Evolutionary conservation across 2,888 invertebrate genomes (phyloP).

Genomic region (Ceriagrion tenellum): DNA sequence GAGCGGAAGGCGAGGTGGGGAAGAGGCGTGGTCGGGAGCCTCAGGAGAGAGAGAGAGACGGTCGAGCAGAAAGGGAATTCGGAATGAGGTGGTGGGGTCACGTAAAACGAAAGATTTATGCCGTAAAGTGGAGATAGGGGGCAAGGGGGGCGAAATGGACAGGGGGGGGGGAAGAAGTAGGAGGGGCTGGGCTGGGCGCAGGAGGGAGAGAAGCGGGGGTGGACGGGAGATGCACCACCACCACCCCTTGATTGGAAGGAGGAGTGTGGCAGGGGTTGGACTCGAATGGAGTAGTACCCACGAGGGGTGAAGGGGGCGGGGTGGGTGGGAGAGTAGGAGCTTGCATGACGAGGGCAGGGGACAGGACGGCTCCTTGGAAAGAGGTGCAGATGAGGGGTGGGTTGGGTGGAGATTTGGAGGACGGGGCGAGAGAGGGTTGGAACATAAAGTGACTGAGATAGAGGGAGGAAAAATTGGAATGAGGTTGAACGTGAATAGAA

Average conservation of each 20-base stretch:
- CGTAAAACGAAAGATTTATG: slow-evolving; percentile 56
- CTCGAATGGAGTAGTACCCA: too few relatives aligned
- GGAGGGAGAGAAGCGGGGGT: too few relatives aligned
- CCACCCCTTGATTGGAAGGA: not conserved
- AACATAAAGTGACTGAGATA: not conserved
- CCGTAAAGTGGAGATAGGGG: not conserved
- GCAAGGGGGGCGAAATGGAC: too few relatives aligned
- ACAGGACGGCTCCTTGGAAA: not conserved
- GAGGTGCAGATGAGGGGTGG: not conserved
- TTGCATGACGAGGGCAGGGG: not conserved
- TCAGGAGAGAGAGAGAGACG: not conserved
- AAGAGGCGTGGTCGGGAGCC: not conserved
- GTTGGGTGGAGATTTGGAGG: not conserved
- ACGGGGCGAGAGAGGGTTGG: not conserved
- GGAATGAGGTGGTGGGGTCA: slow-evolving; percentile 60
- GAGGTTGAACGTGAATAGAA: not conserved
- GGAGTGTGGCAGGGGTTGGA: not conserved
- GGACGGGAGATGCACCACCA: not conserved
- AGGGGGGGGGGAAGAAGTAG: not conserved
- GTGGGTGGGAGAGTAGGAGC: not conserved
- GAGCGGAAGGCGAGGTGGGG: too few relatives aligned
- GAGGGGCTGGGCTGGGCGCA: too few relatives aligned
- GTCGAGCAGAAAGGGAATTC: slow-evolving; percentile 28
- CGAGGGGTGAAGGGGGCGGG: not conserved
- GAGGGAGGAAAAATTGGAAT: not conserved